Conservation (phyloP, 2,888 invertebrate species). For the Apodemia duryi region DNA sequence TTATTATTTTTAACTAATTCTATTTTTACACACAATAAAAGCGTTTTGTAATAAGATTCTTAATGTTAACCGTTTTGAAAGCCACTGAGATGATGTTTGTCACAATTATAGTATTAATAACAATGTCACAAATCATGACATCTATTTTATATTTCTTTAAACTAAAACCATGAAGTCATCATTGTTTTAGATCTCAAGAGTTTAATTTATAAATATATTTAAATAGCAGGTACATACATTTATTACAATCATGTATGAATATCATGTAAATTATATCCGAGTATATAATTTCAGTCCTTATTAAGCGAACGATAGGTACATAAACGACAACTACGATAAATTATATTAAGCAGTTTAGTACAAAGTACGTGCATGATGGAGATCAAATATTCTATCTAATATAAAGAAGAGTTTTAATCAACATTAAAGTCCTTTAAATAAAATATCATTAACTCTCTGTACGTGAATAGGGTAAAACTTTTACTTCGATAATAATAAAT, state of each 20-base stretch:
- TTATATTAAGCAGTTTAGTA: too few relatives aligned
- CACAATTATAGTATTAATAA: background rate
- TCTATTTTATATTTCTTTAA: conserved; percentile 8
- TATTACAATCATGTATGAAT: background rate
- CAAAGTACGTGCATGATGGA: too few relatives aligned
- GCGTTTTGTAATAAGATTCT: too few relatives aligned
- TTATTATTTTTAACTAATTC: too few relatives aligned
- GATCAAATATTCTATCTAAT: too few relatives aligned
- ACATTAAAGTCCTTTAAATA: too few relatives aligned
- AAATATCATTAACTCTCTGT: too few relatives aligned
- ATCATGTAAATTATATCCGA: background rate
- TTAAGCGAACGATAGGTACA: too few relatives aligned
- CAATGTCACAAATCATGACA: background rate
- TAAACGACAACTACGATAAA: too few relatives aligned
- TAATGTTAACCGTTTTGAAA: background rate
- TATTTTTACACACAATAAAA: too few relatives aligned
- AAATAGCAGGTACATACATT: conserved; percentile 5
- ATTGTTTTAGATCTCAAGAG: conserved; percentile 65
- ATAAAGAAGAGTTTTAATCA: too few relatives aligned
- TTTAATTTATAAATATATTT: conserved; percentile 40
- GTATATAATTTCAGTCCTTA: background rate
- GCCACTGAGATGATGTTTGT: background rate
- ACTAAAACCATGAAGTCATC: conserved; percentile 21
- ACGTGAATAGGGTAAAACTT: too few relatives aligned
- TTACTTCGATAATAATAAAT: background rate